Percentiles rank a stretch among this genome's conserved stretches.
Evolutionary conservation across 1,140 invertebrate species (phyloP).

Genomic region (Contarinia nasturtii): DNA sequence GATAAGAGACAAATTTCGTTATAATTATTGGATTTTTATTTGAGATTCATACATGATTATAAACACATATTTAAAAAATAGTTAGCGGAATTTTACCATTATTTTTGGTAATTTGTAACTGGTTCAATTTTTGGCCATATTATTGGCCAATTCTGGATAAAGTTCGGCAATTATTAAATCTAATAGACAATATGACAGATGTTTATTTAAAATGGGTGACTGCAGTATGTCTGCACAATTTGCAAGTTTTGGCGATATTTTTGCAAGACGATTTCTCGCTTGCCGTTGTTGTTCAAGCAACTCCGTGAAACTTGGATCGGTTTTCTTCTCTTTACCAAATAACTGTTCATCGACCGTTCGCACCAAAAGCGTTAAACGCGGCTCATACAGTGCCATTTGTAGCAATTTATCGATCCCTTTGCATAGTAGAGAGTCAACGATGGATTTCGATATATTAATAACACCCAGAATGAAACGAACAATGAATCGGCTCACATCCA

Average conservation of each 20-base stretch:
- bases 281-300: neutral
- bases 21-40: too few relatives aligned
- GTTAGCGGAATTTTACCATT: too few relatives aligned
- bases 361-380: slow-evolving; percentile 1
- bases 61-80: too few relatives aligned
- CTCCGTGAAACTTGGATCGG: neutral
- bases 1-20: too few relatives aligned
- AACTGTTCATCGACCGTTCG: slow-evolving; percentile 1
- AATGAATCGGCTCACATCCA: neutral
- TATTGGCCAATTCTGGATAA: slow-evolving; percentile 4
- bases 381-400: slow-evolving; percentile 1
- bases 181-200: slow-evolving; percentile 5
- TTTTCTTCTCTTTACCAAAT: neutral
- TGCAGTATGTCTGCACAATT: neutral
- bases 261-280: slow-evolving; percentile 1
- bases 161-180: slow-evolving; percentile 3
- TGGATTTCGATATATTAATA: neutral
- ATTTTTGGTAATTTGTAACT: neutral
- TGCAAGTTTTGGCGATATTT: neutral
- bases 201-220: slow-evolving; percentile 4
- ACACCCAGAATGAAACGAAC: neutral
- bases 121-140: neutral
- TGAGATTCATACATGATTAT: too few relatives aligned
- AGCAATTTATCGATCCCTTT: slow-evolving; percentile 1
- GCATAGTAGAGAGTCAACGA: neutral